These are phyloP conservation scores for Phrynocephalus forsythii DNA, from an alignment of 2,797 vertebrate genomes.

Conservation along the genomic window DNA sequence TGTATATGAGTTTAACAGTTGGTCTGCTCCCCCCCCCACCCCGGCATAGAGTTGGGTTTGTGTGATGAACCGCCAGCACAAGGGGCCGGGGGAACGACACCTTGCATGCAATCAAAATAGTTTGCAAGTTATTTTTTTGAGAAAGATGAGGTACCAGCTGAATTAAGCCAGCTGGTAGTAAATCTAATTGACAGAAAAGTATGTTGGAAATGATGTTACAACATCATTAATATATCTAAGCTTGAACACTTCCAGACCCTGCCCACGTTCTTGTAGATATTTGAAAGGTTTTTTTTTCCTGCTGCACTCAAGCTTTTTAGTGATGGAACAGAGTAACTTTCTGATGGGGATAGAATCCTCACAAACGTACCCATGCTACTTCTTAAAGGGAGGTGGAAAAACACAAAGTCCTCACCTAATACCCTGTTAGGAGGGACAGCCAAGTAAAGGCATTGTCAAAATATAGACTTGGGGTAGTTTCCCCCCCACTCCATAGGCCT, in stretches of 20 bases:
- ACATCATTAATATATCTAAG: slow-evolving; percentile 8
- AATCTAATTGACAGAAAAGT: slow-evolving; percentile 42
- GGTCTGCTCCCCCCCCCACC: background rate
- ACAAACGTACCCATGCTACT: background rate
- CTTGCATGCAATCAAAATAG: background rate
- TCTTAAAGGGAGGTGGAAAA: background rate
- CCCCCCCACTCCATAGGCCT: background rate
- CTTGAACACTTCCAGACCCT: background rate
- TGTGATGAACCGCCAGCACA: background rate
- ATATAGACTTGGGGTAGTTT: too few species aligned
- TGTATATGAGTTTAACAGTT: slow-evolving; percentile 12
- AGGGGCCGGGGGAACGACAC: background rate
- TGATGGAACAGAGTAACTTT: background rate
- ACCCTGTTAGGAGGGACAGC: too few species aligned
- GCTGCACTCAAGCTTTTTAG: background rate
- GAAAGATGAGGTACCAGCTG: slow-evolving; percentile 35
- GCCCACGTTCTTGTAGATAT: background rate
- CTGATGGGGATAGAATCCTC: background rate
- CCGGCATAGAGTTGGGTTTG: too few species aligned
- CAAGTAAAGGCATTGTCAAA: too few species aligned
- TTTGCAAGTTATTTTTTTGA: slow-evolving; percentile 2
- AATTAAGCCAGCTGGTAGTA: slow-evolving; percentile 48
- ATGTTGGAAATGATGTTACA: slow-evolving; percentile 46
- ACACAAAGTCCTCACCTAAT: too few species aligned
- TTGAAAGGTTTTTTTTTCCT: too few species aligned